Conservation (phyloP, 2,888 invertebrate genomes). For the Torymus aiolomorphi region DNA sequence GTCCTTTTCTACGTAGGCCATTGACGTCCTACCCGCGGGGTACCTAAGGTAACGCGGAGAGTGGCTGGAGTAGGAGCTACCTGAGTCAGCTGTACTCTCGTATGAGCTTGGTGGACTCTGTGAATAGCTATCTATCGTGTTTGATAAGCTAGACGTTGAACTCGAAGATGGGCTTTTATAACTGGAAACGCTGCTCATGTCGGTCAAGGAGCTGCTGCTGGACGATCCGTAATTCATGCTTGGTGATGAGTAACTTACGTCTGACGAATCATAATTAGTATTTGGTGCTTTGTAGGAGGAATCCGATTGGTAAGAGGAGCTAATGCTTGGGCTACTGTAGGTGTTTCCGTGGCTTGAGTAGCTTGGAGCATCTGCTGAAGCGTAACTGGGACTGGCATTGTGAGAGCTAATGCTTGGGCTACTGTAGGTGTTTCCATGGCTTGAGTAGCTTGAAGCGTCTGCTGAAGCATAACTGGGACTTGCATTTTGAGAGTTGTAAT, state of each 20-base stretch:
- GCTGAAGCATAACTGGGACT: conserved; percentile 55
- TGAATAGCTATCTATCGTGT: conserved; percentile 60
- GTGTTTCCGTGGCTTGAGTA: conserved; percentile 36
- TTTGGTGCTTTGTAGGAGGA: conserved; percentile 25
- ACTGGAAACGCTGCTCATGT: conserved; percentile 26
- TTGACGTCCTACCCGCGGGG: conserved; percentile 61
- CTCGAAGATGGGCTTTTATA: conserved; percentile 49
- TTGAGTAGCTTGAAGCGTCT: conserved; percentile 47
- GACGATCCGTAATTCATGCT: conserved; percentile 59
- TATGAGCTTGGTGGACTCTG: conserved; percentile 62
- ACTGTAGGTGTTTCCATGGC: conserved; percentile 34
- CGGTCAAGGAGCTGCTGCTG: conserved; percentile 45
- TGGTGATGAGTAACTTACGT: conserved; percentile 57
- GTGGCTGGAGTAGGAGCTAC: conserved; percentile 66
- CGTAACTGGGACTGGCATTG: conserved; percentile 51
- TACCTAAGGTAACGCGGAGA: conserved; percentile 67
- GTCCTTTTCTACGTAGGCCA: conserved; percentile 53
- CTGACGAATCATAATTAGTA: conserved; percentile 53
- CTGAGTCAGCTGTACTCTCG: conserved; percentile 35
- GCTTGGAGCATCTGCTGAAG: conserved; percentile 48
- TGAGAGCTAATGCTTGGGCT: conserved; percentile 51
- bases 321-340: conserved; percentile 54
- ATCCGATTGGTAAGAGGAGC: conserved; percentile 52
- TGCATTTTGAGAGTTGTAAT: conserved; percentile 36
- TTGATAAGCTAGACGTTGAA: conserved; percentile 57